Evolutionary conservation across 2,888 invertebrate genomes (phyloP).

Genomic region (Heliothis peltigera): DNA sequence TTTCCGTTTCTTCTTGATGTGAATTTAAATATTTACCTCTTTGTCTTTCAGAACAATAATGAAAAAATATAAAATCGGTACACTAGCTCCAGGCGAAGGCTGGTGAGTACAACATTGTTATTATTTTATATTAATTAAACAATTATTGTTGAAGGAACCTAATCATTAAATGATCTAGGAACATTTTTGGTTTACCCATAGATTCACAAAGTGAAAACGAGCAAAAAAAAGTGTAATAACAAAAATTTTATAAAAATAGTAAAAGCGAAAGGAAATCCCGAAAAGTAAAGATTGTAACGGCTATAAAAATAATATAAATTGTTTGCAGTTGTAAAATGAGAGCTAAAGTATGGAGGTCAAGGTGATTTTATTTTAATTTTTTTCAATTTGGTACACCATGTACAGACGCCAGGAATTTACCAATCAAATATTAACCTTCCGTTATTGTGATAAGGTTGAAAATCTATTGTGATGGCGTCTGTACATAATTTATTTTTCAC

Average conservation of each 20-base stretch:
- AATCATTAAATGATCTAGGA: not conserved
- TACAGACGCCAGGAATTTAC: no score
- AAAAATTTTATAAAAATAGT: slow-evolving; percentile 8
- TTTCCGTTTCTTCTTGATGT: no score
- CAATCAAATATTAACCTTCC: no score
- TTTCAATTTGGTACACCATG: not conserved
- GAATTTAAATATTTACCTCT: slow-evolving; percentile 64
- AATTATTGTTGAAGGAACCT: not conserved
- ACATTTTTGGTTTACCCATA: slow-evolving; percentile 16
- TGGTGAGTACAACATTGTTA: slow-evolving; percentile 66
- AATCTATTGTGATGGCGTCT: no score
- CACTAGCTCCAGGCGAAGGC: slow-evolving; percentile 79
- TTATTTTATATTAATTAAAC: not conserved
- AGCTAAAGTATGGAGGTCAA: slow-evolving; percentile 55
- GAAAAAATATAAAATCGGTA: slow-evolving; percentile 94
- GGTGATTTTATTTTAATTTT: slow-evolving; percentile 48
- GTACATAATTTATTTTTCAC: slow-evolving; percentile 6
- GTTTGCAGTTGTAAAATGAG: slow-evolving; percentile 67
- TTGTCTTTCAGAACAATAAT: slow-evolving; percentile 92
- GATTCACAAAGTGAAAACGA: slow-evolving; percentile 5
- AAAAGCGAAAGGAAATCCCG: slow-evolving; percentile 1
- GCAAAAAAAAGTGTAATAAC: slow-evolving; percentile 16
- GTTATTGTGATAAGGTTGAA: no score
- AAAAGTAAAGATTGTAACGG: not conserved
- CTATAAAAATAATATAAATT: slow-evolving; percentile 47